Evolutionary conservation across 2,113 vertebrate species (phyloP), one percentile per base, ranked within the genome.

Genomic region (Phasianus colchicus): DNA sequence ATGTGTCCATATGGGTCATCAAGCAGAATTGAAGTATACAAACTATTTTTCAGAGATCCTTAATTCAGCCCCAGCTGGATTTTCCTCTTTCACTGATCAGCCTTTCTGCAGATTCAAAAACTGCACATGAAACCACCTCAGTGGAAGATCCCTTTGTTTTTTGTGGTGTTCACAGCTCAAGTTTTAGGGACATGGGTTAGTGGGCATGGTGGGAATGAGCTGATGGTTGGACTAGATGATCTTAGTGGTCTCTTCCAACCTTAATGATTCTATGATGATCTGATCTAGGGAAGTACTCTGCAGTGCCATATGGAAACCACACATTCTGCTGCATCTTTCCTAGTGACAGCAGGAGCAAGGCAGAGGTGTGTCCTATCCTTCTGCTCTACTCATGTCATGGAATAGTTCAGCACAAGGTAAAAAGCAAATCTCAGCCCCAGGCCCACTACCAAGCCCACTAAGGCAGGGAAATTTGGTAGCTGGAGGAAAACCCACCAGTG

Each of bases 401-500:
- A 77, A 8, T 36, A 65, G 64, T 36, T 30, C 63, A 70, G 27
- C 52, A 69, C 71, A 66, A 79, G n/a, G 43, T 13, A n/a, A 40
- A 88, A 88, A 75, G 40, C 52, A 61, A 0, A 1, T 74, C 42
- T 83, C 43, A 45, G 64, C 30, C 40, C 71, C 13, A 63, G 52
- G 11, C 34, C 81, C 42, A 54, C 70, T 70, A 15, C 48, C 38
- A n/a, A 86, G 45, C 70, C 73, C 74, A 40, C 32, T 1, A 1
- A 82, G 84, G 79, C 60, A 60, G 60, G 86, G 85, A 77, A 81
- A 66, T 83, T 2, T 80, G 61, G 60, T 83, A 91, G 82, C 79
- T 83, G 83, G 34, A 60, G 79, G 70, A 96, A 86, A 64, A 20
- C 66, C 84, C 84, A 66, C 72, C 79, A 14, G 76, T 87, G 78